phyloP scores from a whole-genome alignment of 2,888 invertebrate species.

The Drosophila antonietae region DNA sequence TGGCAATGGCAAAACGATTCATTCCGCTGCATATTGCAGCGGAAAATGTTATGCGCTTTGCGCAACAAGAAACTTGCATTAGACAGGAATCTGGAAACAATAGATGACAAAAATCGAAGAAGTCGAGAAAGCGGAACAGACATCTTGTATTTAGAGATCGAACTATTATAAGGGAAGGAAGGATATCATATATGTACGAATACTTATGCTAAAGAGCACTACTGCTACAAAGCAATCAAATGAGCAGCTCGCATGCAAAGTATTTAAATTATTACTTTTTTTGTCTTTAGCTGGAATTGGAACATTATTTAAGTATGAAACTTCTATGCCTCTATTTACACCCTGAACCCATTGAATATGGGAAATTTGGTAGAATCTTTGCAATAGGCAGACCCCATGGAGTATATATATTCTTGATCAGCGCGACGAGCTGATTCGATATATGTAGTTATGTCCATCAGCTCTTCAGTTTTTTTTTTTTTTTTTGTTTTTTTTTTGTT shows the following conservation, averaged over 20 bases:
- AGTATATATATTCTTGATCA: too few relatives aligned
- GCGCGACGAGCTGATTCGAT: too few relatives aligned
- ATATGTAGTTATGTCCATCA: too few relatives aligned
- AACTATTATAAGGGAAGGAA: constrained; percentile 26
- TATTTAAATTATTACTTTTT: too few relatives aligned
- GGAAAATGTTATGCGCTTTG: constrained; percentile 54
- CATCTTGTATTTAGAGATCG: constrained; percentile 49
- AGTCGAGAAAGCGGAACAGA: not conserved
- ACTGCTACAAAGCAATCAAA: not conserved
- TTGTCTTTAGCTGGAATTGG: too few relatives aligned
- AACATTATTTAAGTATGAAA: too few relatives aligned
- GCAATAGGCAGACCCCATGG: too few relatives aligned
- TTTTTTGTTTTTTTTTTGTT: too few relatives aligned
- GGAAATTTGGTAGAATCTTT: too few relatives aligned
- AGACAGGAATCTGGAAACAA: constrained; percentile 23
- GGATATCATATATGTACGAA: constrained; percentile 52
- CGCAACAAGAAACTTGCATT: constrained; percentile 71
- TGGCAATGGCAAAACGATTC: constrained; percentile 69
- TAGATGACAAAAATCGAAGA: not conserved
- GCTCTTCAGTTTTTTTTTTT: too few relatives aligned
- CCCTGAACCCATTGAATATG: too few relatives aligned
- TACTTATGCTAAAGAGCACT: constrained; percentile 67
- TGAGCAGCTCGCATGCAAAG: not conserved
- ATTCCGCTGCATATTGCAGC: constrained; percentile 72
- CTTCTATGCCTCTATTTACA: too few relatives aligned